A percentile compares a stretch with the other conserved stretches of the same genome.
Conservation (phyloP, 1,140 invertebrate species). For the Drosophila tristis region DNA sequence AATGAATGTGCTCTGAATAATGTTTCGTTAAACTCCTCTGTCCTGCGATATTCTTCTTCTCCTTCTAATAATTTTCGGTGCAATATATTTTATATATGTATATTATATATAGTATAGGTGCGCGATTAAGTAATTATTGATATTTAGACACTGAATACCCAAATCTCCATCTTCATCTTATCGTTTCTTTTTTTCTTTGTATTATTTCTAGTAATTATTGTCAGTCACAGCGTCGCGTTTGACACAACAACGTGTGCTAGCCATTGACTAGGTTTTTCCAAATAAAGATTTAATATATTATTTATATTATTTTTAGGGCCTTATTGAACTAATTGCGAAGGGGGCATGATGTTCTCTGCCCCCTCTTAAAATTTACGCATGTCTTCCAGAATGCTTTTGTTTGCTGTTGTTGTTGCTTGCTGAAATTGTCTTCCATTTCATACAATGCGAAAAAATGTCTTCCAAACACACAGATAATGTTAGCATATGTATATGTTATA, state of each 20-base stretch:
- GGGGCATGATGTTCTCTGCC: conserved; percentile 44
- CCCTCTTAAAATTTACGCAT: conserved; percentile 55
- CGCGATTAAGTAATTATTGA: conserved; percentile 35
- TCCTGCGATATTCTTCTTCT: conserved; percentile 20
- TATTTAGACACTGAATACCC: conserved; percentile 68
- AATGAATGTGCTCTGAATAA: conserved; percentile 79
- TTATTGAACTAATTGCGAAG: conserved; percentile 49
- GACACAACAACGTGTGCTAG: conserved; percentile 67
- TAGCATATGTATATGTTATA: conserved; percentile 28
- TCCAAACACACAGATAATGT: conserved; percentile 73
- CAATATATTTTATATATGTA: conserved; percentile 60
- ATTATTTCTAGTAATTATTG: conserved; percentile 76
- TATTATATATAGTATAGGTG: conserved; percentile 40
- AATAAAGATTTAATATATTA: conserved; percentile 39
- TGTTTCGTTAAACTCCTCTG: conserved; percentile 33
- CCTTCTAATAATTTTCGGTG: conserved; percentile 57
- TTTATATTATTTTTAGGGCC: conserved; percentile 44
- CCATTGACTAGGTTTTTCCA: conserved; percentile 50
- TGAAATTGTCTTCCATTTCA: conserved; percentile 64
- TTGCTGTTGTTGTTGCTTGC: conserved; percentile 44
- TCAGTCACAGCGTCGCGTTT: conserved; percentile 82
- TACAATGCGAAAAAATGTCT: conserved; percentile 82
- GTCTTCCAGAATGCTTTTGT: conserved; percentile 79
- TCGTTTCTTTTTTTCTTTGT: conserved; percentile 33
- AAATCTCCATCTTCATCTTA: conserved; percentile 39